Evolutionary conservation across 2,888 invertebrate genomes (phyloP), one percentile per base, ranked within the genome.

Genomic region (Nymphalis c-album): DNA sequence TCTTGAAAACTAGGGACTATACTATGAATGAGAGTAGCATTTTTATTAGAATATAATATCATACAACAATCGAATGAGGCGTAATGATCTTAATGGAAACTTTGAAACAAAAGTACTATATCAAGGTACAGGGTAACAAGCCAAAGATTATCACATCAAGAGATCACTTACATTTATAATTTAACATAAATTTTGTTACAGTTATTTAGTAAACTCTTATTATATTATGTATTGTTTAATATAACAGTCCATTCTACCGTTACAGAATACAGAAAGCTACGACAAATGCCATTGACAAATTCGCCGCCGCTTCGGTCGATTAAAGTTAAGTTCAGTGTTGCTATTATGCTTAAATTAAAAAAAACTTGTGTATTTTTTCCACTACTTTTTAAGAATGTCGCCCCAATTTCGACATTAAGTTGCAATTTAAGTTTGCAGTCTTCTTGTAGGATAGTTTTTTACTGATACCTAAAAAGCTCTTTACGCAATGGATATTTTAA

Each of bases 261-360:
- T 69, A 64, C 46, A 63, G 26, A 51, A 35, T 62, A 59, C 63
- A 40, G 45, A 26, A 20, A 60, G 35, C 61, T 60, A 60, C 65
- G 62, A 69, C 69, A 60, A 71, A 71, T 64, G 72, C 68, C 31
- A 35, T 68, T 63, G 63, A 67, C 65, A 50, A 63, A 67, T 57
- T 60, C 67, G 63, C 69, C 66, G 64, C 68, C 70, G 74, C 74
- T 77, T 74, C 76, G 76, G 77, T 77, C 77, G 77, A 79, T 79
- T 69, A 67, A 71, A 67, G 71, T 71, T 63, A 10, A 59, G 51
- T 63, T 46, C 40, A 40, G 60, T 66, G 46, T 48, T 50, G 50
- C 40, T 40, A 16, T 17, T 40, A 31, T 40, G 40, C 13, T 13
- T 13, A 40, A 40, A 40, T 40, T 8, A 40, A 40, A 40, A 40